phyloP scores from a whole-genome alignment of 2,888 invertebrate species.

The Acleris cristana region DNA sequence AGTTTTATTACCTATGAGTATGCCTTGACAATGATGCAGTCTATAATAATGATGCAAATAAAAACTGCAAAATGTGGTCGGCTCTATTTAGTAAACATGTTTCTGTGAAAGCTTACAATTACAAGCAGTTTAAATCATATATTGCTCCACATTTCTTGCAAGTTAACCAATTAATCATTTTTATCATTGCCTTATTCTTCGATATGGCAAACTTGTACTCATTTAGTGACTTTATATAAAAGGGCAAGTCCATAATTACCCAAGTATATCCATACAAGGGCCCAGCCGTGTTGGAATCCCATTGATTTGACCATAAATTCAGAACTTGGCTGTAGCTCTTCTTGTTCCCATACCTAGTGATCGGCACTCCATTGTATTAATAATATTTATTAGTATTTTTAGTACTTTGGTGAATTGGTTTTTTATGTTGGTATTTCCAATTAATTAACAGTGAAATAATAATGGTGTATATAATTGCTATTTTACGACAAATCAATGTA shows the following conservation, averaged over 20 bases:
- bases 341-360: slow-evolving; percentile 53
- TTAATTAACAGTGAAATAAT: no score
- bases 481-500: no score
- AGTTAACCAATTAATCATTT: no score
- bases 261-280: slow-evolving; percentile 54
- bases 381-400: slow-evolving; percentile 42
- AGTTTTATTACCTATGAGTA: no score
- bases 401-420: neutral
- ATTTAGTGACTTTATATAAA: slow-evolving; percentile 53
- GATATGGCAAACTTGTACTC: neutral
- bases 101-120: no score
- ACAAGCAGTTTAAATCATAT: no score
- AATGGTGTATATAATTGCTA: no score
- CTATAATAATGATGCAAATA: no score
- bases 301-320: slow-evolving; percentile 69
- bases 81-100: no score
- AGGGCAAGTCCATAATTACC: slow-evolving; percentile 62
- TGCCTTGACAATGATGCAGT: no score
- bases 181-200: no score
- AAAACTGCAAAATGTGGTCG: no score
- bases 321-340: slow-evolving; percentile 50
- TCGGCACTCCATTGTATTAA: slow-evolving; percentile 57
- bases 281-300: slow-evolving; percentile 60
- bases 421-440: neutral
- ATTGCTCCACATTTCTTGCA: neutral